phyloP scores from a whole-genome alignment of 2,797 vertebrate species.

The Gymnodraco acuticeps region DNA sequence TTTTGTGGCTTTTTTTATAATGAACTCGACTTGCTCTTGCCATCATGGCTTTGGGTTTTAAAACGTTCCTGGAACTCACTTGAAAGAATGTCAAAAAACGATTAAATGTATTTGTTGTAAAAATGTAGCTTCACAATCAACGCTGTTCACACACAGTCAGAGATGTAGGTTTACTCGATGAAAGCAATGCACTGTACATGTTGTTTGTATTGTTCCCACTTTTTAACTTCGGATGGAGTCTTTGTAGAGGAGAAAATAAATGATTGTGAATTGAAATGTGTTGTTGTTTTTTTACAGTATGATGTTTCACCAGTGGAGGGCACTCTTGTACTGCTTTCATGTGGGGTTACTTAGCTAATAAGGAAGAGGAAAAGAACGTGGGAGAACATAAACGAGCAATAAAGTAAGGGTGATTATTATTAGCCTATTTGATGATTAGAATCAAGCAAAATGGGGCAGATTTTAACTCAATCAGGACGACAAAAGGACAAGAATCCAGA shows the following conservation, averaged over 20 bases:
- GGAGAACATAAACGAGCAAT: conserved; percentile 4
- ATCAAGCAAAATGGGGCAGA: conserved; percentile 34
- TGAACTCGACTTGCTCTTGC: conserved; percentile 55
- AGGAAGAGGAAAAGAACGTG: conserved; percentile 17
- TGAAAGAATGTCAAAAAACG: conserved; percentile 68
- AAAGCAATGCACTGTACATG: conserved; percentile 65
- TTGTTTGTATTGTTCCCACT: conserved; percentile 45
- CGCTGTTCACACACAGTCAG: conserved; percentile 31
- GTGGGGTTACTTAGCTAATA: not conserved
- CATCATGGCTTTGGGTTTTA: conserved; percentile 26
- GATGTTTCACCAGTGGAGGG: conserved; percentile 56
- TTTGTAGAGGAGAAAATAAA: conserved; percentile 58
- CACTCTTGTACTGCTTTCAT: conserved; percentile 25
- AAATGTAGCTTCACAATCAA: conserved; percentile 31
- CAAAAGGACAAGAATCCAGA: not conserved
- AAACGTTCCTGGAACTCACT: conserved; percentile 82
- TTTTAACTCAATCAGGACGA: conserved; percentile 10
- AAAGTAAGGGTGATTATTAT: conserved; percentile 28
- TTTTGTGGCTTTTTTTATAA: not conserved
- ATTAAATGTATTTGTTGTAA: conserved; percentile 17
- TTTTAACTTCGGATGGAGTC: conserved; percentile 22
- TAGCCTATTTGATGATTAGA: conserved; percentile 34
- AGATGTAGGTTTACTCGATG: conserved; percentile 62
- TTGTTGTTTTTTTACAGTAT: conserved; percentile 8
- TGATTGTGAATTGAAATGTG: conserved; percentile 14